These are phyloP conservation scores for Ictalurus furcatus DNA, from an alignment of 2,113 vertebrate genomes.

Conservation along the genomic window DNA sequence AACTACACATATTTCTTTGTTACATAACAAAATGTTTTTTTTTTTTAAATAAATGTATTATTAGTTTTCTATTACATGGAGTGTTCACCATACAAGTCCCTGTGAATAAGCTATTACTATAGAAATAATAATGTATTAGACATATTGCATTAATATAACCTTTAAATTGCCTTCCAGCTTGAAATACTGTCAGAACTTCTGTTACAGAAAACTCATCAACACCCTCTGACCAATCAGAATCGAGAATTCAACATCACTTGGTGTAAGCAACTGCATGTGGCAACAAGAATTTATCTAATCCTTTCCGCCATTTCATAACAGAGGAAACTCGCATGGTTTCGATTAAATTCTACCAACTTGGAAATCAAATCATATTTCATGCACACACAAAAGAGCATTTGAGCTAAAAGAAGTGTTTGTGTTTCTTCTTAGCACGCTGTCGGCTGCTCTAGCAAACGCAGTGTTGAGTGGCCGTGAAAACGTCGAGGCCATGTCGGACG, in stretches of 20 bases:
- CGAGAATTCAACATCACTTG: not conserved
- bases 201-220: not conserved
- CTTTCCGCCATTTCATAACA: not conserved
- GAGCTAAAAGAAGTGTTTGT: not conserved
- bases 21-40: not conserved
- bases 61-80: not conserved
- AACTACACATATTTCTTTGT: not conserved
- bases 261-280: not conserved
- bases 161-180: not conserved
- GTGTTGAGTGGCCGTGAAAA: not conserved
- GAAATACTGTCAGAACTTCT: not conserved
- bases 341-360: not conserved
- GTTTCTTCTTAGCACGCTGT: not conserved
- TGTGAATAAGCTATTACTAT: not conserved
- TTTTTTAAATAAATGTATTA: not conserved
- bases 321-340: not conserved
- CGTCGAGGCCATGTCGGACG: slow-evolving; percentile 16
- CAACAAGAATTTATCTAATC: not conserved
- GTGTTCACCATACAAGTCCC: not conserved
- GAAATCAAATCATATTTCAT: not conserved
- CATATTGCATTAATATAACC: not conserved
- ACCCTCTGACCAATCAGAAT: not conserved
- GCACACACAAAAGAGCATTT: not conserved
- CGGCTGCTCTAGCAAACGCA: not conserved
- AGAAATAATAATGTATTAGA: not conserved